phyloP scores from a whole-genome alignment of 2,113 vertebrate species.

The Podiceps cristatus region DNA sequence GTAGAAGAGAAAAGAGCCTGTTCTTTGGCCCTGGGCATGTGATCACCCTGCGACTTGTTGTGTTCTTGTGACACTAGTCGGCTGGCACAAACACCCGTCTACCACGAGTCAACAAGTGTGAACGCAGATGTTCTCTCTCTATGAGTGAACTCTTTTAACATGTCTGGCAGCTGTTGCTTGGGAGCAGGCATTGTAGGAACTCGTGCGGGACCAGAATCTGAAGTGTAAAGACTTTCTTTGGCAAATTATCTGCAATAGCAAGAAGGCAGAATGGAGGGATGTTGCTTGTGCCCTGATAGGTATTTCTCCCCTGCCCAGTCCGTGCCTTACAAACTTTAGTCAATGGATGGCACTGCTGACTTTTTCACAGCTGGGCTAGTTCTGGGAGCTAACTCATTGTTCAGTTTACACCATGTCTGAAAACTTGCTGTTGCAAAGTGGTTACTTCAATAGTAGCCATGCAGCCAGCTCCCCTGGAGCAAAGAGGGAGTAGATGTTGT shows the following conservation, averaged over 20 bases:
- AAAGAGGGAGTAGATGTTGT: not conserved
- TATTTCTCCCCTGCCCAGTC: not conserved
- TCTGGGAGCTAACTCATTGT: not conserved
- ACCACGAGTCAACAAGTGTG: not conserved
- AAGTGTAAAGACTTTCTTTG: fast-evolving
- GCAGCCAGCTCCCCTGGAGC: not conserved
- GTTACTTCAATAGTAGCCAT: not conserved
- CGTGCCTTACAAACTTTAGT: slow-evolving; percentile 28
- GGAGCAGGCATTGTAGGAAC: not conserved
- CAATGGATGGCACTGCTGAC: slow-evolving; percentile 67
- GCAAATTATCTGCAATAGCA: not conserved
- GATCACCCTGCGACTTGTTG: not conserved
- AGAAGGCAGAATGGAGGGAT: not conserved
- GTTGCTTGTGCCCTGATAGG: not conserved
- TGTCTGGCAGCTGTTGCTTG: not conserved
- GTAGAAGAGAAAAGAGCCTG: not conserved
- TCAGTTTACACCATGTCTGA: not conserved
- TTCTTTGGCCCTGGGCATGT: not conserved
- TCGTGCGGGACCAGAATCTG: not conserved
- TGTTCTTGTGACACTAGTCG: not conserved
- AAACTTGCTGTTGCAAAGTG: not conserved
- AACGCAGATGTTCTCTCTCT: not conserved
- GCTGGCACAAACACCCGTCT: not conserved
- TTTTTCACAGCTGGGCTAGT: not conserved
- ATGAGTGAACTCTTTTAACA: not conserved